These are phyloP conservation scores for Sitta carolinensis DNA, from an alignment of 2,797 vertebrate species.

Conservation along the genomic window DNA sequence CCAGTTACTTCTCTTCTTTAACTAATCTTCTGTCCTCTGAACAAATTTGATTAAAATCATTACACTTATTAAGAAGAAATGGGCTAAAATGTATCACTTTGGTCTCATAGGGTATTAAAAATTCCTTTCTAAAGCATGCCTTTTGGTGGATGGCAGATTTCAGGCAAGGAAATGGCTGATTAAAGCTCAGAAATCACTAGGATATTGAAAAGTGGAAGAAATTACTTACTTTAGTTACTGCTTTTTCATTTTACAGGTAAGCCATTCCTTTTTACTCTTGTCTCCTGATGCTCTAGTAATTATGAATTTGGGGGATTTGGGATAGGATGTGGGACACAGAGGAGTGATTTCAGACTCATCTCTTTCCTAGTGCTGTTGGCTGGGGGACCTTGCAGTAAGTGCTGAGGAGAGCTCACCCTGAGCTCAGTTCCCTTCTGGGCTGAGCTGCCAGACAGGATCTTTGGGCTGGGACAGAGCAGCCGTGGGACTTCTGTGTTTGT, in stretches of 20 bases:
- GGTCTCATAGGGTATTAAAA: slow-evolving; percentile 28
- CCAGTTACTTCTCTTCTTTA: slow-evolving; percentile 63
- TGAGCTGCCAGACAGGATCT: background rate
- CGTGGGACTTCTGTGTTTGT: background rate
- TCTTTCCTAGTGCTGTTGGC: background rate
- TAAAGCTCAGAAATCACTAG: background rate
- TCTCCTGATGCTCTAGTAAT: background rate
- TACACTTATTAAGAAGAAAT: slow-evolving; percentile 61
- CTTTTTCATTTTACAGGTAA: background rate
- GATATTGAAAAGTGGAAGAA: background rate
- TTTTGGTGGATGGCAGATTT: background rate
- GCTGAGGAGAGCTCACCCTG: background rate
- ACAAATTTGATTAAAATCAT: slow-evolving; percentile 69
- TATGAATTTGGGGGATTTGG: background rate
- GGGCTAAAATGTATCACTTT: slow-evolving; percentile 54
- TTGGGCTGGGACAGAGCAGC: background rate
- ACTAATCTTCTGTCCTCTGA: slow-evolving; percentile 70
- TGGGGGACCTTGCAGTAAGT: background rate
- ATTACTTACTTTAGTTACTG: background rate
- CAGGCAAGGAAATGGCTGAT: background rate
- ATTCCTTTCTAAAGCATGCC: background rate
- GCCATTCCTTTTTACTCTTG: background rate
- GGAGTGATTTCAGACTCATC: background rate
- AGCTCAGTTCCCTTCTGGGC: background rate
- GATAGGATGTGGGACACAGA: background rate